Evolutionary conservation across 2,888 invertebrate genomes (phyloP), one percentile per base, ranked within the genome.

Genomic region (Emmelina monodactyla): DNA sequence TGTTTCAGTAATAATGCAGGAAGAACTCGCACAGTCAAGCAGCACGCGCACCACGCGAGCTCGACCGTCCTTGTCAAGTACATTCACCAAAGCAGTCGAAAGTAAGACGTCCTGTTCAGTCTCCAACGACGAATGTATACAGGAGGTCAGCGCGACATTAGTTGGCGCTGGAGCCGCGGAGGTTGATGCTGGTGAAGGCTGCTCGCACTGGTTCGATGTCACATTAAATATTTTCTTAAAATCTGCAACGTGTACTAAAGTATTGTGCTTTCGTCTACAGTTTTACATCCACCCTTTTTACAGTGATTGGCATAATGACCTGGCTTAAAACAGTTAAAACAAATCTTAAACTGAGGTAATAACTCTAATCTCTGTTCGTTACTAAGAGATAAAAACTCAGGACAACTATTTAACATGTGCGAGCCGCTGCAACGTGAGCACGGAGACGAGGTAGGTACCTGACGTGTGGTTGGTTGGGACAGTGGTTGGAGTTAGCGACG

Each of bases 251-350:
- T 34, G 34, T 9, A 34, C 2, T 13, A 30, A 11, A 2, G 29
- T 28, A 14, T 30, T 29, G 15, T 34, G 34, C 13, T 13, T 35
- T 10, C 35, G 35, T 25, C 31, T 33, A 11, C 38, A 38, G 9
- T 12, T 16, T 36, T 36, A 16, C 39, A 39, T 12, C 36, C 36
- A 10, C 15, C 6, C 10, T 29, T 25, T 32, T 33, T 36, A 16
- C 39, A 39, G 6, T 34, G 14, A 10, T 33, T 34, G 2, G 32
- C 34, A 16, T 34, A 36, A 14, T 39, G 39, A 31, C 29, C 32
- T n/a, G 7, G 19, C 7, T 28, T 28, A 9, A 36, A 34, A 25
- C 34, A 39, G 16, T 36, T 39, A 14, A 14, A 32, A 34, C 35
- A 39, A 2, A 38, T 28, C 15, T 32, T 38, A 16, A 10, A 32